phyloP scores from a whole-genome alignment of 2,113 vertebrate species.

The Hydrochoerus hydrochaeris region DNA sequence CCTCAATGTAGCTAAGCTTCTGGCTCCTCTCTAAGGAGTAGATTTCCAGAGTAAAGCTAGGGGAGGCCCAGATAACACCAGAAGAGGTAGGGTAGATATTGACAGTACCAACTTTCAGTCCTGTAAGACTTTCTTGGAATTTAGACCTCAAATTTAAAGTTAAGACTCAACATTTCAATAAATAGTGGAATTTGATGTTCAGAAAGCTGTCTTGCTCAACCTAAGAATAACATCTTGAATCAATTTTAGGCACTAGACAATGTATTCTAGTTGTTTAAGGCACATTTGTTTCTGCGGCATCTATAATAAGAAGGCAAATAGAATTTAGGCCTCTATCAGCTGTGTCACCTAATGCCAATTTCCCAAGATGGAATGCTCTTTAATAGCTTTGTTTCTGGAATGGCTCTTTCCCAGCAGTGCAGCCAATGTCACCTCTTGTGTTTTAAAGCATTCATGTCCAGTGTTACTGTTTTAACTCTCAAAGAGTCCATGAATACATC shows the following conservation, averaged over 20 bases:
- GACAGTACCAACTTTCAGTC: neutral
- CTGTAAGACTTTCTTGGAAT: neutral
- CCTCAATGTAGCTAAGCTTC: neutral
- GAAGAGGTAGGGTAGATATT: neutral
- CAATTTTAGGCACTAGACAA: constrained; percentile 30
- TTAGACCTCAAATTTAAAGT: neutral
- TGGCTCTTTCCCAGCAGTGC: neutral
- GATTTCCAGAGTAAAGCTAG: neutral
- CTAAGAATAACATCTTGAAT: constrained; percentile 39
- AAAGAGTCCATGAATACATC: neutral
- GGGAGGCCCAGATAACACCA: neutral
- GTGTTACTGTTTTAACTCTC: neutral
- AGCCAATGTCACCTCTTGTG: neutral
- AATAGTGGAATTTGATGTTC: constrained; percentile 15
- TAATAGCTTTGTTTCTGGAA: neutral
- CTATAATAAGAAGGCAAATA: neutral
- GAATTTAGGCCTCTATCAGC: neutral
- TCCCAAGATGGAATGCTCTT: neutral
- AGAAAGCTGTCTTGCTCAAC: constrained; percentile 37
- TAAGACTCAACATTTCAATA: neutral
- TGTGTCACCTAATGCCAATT: neutral
- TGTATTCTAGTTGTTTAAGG: constrained; percentile 28
- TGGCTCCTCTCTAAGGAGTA: neutral
- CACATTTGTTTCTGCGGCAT: neutral
- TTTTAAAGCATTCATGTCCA: neutral